Percentiles rank a stretch among this genome's conserved stretches.
These are phyloP conservation scores for Urocolius indicus DNA, from an alignment of 2,113 vertebrate species.

Conservation along the genomic window DNA sequence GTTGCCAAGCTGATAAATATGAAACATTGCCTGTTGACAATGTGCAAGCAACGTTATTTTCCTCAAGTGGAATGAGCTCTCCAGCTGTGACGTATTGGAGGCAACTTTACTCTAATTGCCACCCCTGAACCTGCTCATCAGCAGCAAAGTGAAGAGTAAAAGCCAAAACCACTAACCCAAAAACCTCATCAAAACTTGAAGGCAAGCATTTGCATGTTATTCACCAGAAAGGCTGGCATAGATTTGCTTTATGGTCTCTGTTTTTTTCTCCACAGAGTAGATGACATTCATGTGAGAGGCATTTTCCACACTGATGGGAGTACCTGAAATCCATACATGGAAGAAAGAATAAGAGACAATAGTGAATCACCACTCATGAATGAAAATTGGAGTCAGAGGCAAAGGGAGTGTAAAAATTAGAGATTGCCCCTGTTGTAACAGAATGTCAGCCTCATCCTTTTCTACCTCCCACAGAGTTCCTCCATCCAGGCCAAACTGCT, in stretches of 20 bases:
- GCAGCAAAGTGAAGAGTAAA: background rate
- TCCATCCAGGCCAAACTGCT: background rate
- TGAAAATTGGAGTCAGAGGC: background rate
- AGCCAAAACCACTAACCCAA: background rate
- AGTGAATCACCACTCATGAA: background rate
- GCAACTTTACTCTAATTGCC: background rate
- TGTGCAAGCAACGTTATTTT: background rate
- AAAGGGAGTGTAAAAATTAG: background rate
- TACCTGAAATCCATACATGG: background rate
- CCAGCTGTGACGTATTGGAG: background rate
- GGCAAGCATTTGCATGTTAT: background rate
- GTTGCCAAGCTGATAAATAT: conserved; percentile 13
- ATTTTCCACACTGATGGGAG: background rate
- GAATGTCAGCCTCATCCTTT: background rate
- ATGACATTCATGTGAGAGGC: background rate
- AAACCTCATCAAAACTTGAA: background rate
- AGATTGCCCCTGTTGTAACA: background rate
- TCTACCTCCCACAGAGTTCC: background rate
- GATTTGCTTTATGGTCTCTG: background rate
- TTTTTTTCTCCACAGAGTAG: background rate
- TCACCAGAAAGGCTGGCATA: background rate
- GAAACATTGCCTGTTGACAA: background rate
- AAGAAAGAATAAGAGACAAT: background rate
- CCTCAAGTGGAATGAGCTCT: background rate
- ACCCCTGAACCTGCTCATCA: background rate